Evolutionary conservation across 1,140 invertebrate genomes (phyloP).

Genomic region (Drosophila repletoides): DNA sequence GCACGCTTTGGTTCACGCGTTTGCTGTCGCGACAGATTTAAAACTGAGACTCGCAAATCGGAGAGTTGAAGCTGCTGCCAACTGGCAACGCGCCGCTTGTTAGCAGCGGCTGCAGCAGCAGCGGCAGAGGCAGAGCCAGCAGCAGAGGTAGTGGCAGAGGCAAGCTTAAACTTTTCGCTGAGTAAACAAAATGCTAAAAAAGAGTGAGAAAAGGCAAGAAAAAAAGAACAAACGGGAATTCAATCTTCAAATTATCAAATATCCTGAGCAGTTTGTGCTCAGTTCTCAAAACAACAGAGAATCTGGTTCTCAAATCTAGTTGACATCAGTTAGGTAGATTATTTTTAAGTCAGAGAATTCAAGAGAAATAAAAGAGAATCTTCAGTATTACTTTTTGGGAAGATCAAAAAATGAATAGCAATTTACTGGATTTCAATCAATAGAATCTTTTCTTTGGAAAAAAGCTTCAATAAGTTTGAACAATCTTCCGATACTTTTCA

Average conservation of each 20-base stretch:
- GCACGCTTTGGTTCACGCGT: conserved; percentile 71
- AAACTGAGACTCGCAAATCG: conserved; percentile 49
- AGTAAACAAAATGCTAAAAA: conserved; percentile 53
- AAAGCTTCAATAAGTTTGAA: too few relatives aligned
- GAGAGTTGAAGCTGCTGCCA: conserved; percentile 34
- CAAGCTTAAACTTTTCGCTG: conserved; percentile 58
- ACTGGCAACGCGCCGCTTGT: conserved; percentile 4
- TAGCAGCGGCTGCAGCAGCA: conserved; percentile 18
- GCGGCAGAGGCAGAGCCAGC: conserved; percentile 8
- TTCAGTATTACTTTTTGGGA: too few relatives aligned
- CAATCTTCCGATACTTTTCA: too few relatives aligned
- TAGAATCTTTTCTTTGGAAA: too few relatives aligned
- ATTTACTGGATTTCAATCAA: too few relatives aligned
- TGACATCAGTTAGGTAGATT: too few relatives aligned
- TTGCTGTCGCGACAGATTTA: conserved; percentile 73
- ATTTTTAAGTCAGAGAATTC: too few relatives aligned
- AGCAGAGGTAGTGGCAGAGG: not conserved
- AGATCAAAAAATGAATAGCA: too few relatives aligned
- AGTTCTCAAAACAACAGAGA: too few relatives aligned
- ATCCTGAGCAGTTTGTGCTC: not conserved
- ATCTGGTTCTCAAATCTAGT: too few relatives aligned
- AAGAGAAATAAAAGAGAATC: too few relatives aligned
- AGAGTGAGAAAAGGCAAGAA: conserved; percentile 1
- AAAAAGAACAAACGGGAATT: conserved; percentile 1
- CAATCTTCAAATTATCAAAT: too few relatives aligned